phyloP scores from a whole-genome alignment of 2,113 vertebrate species.

The Hemichromis elongatus region DNA sequence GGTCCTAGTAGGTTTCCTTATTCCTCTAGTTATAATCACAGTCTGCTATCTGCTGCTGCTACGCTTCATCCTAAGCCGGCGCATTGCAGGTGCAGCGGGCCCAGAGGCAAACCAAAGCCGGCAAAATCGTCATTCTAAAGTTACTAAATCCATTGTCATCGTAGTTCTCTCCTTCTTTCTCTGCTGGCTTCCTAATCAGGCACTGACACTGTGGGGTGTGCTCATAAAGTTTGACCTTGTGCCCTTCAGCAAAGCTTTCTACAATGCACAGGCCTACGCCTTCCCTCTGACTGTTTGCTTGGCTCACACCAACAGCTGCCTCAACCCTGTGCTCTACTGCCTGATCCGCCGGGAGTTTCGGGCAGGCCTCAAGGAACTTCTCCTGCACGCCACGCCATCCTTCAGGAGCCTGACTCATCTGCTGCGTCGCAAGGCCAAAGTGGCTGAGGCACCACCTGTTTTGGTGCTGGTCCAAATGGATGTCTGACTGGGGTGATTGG shows the following conservation, averaged over 20 bases:
- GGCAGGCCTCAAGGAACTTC: slow-evolving; percentile 72
- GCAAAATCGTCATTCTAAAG: slow-evolving; percentile 68
- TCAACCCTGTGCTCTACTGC: slow-evolving; percentile 81
- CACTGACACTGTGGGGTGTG: slow-evolving; percentile 77
- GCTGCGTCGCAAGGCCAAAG: slow-evolving; percentile 65
- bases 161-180: slow-evolving; percentile 81
- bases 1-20: slow-evolving; percentile 76
- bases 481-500: slow-evolving; percentile 27
- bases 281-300: slow-evolving; percentile 79
- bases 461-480: slow-evolving; percentile 74
- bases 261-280: slow-evolving; percentile 76
- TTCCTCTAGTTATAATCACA: slow-evolving; percentile 75
- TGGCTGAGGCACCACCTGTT: slow-evolving; percentile 69
- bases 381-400: slow-evolving; percentile 65
- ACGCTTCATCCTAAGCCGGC: slow-evolving; percentile 68
- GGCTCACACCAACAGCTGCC: slow-evolving; percentile 81
- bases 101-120: slow-evolving; percentile 58
- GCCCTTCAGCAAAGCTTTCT: slow-evolving; percentile 79
- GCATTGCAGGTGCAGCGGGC: slow-evolving; percentile 39
- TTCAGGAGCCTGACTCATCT: slow-evolving; percentile 60
- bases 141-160: slow-evolving; percentile 77
- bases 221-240: slow-evolving; percentile 80
- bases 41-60: slow-evolving; percentile 77
- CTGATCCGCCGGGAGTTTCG: slow-evolving; percentile 75
- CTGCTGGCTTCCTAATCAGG: slow-evolving; percentile 83